Evolutionary conservation across 1,140 invertebrate genomes (phyloP), one percentile per base, ranked within the genome.

Genomic region (Epicauta chinensis): DNA sequence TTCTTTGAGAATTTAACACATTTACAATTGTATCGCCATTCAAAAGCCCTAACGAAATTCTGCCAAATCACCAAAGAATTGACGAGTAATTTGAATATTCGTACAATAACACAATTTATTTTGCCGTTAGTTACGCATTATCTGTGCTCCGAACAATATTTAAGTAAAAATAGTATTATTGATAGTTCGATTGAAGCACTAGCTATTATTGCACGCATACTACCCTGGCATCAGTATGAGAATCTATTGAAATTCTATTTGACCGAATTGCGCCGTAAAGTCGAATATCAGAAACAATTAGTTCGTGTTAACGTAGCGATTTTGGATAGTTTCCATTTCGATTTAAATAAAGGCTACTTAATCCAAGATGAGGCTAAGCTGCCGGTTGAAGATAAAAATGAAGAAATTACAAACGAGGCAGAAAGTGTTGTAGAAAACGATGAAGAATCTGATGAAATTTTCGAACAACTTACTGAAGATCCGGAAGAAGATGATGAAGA

Each of bases 1-100:
- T 95, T 97, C 74, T 98, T 95, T 66, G 89, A 94, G 59, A 97
- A 96, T 64, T 85, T 94, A 58, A 79, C 81, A 30, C 94, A 98
- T 75, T 71, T 90, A 31, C 88, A 95, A 73, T 72, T 84, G 11
- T 89, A 94, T 64, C 78, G 91, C 59, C 82, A 87, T 65, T 82
- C 85, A 0, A 78, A 87, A 61, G 92, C 91, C 0, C 64, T 96
- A 14, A 66, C 83, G 5, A 87, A 81, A 64, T 86, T 87, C 56
- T 80, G 76, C 48, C 73, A 75, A 32, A 59, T 81, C 35, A 72
- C 78, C 0, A 80, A 77, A 59, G 79, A 77, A 29, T 64, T 81
- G 23, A 68, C 66, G 0, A 78, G 78, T 58, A 64, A 73, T 31
- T 79, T 86, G 0, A 81, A 81, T 51, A 71, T 80, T 0, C 80